Evolutionary conservation across 37 sponge, comb jelly and placozoan genomes (phyloP).

Genomic region (Trichoplax adhaerens): DNA sequence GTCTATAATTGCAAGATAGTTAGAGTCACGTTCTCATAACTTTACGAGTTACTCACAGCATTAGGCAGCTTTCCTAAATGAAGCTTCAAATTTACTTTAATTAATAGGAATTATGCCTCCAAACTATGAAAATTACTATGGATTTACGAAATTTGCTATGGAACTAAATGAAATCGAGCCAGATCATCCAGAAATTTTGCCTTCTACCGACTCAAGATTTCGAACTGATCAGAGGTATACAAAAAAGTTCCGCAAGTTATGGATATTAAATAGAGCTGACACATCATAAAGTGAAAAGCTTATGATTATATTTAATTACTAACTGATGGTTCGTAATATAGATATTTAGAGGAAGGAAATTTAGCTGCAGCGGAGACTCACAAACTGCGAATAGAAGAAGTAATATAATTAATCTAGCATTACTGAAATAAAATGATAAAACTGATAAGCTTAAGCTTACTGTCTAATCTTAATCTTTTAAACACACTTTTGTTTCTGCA

Average conservation of each 20-base stretch:
- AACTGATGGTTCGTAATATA: neutral
- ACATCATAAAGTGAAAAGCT: too few relatives aligned
- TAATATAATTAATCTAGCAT: too few relatives aligned
- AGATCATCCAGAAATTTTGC: constrained; percentile 12
- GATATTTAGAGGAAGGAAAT: constrained; percentile 40
- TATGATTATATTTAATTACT: too few relatives aligned
- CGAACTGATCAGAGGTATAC: constrained; percentile 49
- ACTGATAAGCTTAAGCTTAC: constrained; percentile 2
- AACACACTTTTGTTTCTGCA: constrained; percentile 10
- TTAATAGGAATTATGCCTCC: constrained; percentile 19
- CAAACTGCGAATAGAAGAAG: constrained; percentile 42
- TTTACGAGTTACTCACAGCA: too few relatives aligned
- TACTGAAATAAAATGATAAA: too few relatives aligned
- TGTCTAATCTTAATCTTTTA: constrained; percentile 1
- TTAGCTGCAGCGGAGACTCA: constrained; percentile 45
- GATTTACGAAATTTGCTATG: constrained; percentile 50
- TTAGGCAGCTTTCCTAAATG: too few relatives aligned
- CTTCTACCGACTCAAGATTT: constrained; percentile 40
- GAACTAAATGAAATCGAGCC: constrained; percentile 36
- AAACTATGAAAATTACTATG: constrained; percentile 27
- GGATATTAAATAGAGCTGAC: too few relatives aligned
- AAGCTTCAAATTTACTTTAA: too few relatives aligned
- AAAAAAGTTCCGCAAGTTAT: neutral
- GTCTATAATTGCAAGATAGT: too few relatives aligned
- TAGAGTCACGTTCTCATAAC: too few relatives aligned